phyloP scores from a whole-genome alignment of 2,113 vertebrate genomes.

The Poeciliopsis turrubarensis region DNA sequence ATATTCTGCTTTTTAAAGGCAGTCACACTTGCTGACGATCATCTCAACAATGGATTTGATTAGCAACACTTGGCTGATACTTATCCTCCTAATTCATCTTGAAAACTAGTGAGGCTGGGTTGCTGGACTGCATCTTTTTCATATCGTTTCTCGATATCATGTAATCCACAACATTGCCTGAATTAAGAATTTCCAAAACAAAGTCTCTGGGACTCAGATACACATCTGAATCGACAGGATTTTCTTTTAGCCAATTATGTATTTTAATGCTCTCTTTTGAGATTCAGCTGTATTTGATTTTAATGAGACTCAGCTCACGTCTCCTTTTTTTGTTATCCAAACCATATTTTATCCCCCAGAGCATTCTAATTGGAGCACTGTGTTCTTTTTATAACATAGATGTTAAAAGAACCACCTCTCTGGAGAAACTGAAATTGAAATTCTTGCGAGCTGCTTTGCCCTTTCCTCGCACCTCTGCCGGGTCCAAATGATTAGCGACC shows the following conservation, averaged over 20 bases:
- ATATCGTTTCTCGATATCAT: neutral
- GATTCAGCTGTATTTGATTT: neutral
- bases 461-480: conserved; percentile 52
- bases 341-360: conserved; percentile 38
- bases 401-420: conserved; percentile 35
- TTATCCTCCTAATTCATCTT: neutral
- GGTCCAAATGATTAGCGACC: conserved; percentile 55
- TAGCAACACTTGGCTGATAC: neutral
- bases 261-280: neutral
- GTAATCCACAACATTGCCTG: neutral
- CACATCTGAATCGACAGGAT: neutral
- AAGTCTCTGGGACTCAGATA: neutral
- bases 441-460: conserved; percentile 24
- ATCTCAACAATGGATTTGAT: neutral
- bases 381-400: conserved; percentile 59
- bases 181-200: neutral
- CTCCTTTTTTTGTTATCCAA: conserved; percentile 43
- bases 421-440: conserved; percentile 51
- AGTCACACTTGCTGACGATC: too few species aligned
- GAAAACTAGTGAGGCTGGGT: neutral
- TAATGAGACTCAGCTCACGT: neutral
- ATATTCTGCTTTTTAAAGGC: neutral
- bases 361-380: conserved; percentile 62
- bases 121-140: neutral
- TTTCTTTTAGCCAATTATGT: neutral